phyloP scores from a whole-genome alignment of 2,113 vertebrate species.

The Andinoacara biseriatus region DNA sequence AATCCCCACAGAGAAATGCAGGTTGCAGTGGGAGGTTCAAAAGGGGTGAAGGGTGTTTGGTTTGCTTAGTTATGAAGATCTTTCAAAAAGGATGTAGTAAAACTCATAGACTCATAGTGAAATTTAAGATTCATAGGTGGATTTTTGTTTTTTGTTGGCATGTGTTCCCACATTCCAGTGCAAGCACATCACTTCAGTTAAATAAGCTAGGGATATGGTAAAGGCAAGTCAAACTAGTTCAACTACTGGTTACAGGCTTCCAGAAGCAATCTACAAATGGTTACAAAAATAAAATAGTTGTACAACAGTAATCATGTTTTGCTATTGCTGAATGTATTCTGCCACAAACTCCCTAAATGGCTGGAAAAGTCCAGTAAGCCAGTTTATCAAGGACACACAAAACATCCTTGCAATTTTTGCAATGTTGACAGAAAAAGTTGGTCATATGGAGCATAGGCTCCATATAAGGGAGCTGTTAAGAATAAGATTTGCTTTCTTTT shows the following conservation, averaged over 20 bases:
- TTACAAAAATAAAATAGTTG: background rate
- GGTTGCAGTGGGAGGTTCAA: background rate
- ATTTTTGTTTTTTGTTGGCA: background rate
- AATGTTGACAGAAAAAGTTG: no score
- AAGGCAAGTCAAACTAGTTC: background rate
- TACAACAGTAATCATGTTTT: background rate
- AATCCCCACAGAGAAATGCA: background rate
- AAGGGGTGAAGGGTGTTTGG: background rate
- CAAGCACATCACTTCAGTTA: background rate
- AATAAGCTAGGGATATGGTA: background rate
- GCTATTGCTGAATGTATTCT: background rate
- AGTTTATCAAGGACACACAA: background rate
- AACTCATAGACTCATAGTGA: background rate
- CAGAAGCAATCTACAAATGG: background rate
- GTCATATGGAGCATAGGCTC: background rate
- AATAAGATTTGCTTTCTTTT: no score
- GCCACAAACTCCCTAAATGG: background rate
- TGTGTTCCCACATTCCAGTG: background rate
- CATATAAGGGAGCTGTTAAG: no score
- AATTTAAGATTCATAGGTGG: background rate
- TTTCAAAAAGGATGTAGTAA: no score
- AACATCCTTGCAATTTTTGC: background rate
- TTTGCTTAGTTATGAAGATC: background rate
- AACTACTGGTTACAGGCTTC: background rate
- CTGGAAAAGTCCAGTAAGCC: background rate